A percentile compares a stretch with the other conserved stretches of the same genome.
These are phyloP conservation scores for Oncorhynchus keta DNA, from an alignment of 2,113 vertebrate species.

Conservation along the genomic window DNA sequence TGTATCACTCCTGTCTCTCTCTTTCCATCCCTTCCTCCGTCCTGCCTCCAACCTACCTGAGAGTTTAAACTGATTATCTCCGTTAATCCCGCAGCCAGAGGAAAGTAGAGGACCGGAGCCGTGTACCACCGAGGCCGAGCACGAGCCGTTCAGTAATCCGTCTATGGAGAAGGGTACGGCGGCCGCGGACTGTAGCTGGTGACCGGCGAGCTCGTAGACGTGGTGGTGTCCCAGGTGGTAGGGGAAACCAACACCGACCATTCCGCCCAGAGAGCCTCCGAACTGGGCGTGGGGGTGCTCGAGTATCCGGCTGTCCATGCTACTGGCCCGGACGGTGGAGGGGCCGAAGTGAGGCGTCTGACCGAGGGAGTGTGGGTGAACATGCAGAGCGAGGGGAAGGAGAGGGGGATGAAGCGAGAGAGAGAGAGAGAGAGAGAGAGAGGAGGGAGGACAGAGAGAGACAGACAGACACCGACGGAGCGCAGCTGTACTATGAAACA, in stretches of 20 bases:
- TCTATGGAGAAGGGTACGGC: conserved; percentile 97
- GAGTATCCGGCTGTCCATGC: conserved; percentile 98
- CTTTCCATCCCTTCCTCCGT: background rate
- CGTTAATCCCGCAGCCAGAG: conserved; percentile 90
- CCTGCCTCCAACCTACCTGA: conserved; percentile 75
- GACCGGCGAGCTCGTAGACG: conserved; percentile 95
- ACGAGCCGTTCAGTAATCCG: conserved; percentile 96
- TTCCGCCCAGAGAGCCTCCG: conserved; percentile 89
- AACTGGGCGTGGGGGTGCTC: conserved; percentile 98
- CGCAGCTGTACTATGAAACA: background rate
- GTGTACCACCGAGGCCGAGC: conserved; percentile 89
- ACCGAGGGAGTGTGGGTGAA: conserved; percentile 66
- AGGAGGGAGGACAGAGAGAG: conserved; percentile 17
- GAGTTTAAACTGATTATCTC: conserved; percentile 95
- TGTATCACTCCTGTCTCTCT: conserved; percentile 44
- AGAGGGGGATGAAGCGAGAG: background rate
- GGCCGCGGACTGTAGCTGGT: conserved; percentile 92
- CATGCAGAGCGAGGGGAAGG: conserved; percentile 57
- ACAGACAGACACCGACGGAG: background rate
- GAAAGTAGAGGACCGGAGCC: conserved; percentile 80
- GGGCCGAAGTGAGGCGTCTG: conserved; percentile 64
- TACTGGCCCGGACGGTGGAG: conserved; percentile 80
- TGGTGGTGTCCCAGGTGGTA: conserved; percentile 95
- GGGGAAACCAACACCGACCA: conserved; percentile 96
- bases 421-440: background rate